A percentile compares a stretch with the other conserved stretches of the same genome.
Evolutionary conservation across 92 coral and sea anemone species (phyloP).

Genomic region (Virgularia gustaviana): DNA sequence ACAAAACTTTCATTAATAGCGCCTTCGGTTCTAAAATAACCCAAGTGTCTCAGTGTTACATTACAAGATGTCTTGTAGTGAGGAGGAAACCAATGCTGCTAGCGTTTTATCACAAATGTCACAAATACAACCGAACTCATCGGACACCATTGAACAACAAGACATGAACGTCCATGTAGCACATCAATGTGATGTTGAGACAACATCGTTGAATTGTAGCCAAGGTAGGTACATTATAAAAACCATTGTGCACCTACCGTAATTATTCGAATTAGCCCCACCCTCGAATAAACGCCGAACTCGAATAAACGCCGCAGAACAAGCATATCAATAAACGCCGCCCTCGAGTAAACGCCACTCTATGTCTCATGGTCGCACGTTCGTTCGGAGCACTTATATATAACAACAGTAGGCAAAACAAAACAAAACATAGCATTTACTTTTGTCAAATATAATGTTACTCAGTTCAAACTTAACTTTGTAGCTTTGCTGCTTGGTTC

Average conservation of each 20-base stretch:
- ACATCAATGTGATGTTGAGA: constrained; percentile 99
- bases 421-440: too few relatives aligned
- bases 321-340: too few relatives aligned
- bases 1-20: not conserved
- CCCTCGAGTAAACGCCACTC: too few relatives aligned
- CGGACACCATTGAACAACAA: constrained; percentile 68
- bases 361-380: too few relatives aligned
- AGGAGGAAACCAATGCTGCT: constrained; percentile 96
- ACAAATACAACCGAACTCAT: constrained; percentile 72
- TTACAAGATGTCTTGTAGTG: constrained; percentile 81
- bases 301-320: too few relatives aligned
- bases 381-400: too few relatives aligned
- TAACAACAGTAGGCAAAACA: too few relatives aligned
- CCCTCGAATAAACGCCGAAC: too few relatives aligned
- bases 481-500: too few relatives aligned
- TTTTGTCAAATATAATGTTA: too few relatives aligned
- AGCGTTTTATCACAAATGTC: constrained; percentile 98
- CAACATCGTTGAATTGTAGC: constrained; percentile 33
- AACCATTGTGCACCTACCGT: not conserved
- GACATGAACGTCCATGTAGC: constrained; percentile 81
- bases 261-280: too few relatives aligned
- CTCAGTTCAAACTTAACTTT: too few relatives aligned
- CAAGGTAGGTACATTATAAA: constrained; percentile 54
- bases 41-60: not conserved
- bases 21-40: not conserved